These are phyloP conservation scores for Galago senegalensis DNA, from an alignment of 2,797 vertebrate genomes.

Conservation along the genomic window DNA sequence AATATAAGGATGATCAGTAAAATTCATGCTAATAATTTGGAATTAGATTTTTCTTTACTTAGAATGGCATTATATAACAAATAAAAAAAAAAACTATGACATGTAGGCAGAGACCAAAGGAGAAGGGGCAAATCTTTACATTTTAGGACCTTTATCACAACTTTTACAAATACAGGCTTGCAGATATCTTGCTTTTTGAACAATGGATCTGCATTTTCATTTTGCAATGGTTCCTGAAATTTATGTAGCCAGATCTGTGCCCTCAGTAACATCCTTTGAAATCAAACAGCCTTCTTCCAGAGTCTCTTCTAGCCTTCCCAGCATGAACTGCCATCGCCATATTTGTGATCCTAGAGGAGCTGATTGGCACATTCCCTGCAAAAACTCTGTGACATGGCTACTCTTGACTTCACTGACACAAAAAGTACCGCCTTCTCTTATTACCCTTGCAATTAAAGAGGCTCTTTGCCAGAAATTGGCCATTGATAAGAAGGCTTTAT, in stretches of 20 bases:
- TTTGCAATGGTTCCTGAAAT: neutral
- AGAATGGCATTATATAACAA: slow-evolving; percentile 21
- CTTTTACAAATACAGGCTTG: neutral
- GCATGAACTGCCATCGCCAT: neutral
- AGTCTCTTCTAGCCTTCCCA: neutral
- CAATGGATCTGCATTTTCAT: neutral
- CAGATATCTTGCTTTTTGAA: neutral
- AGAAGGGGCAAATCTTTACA: neutral
- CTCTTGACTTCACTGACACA: neutral
- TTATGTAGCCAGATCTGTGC: neutral
- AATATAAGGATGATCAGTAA: neutral
- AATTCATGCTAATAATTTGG: neutral
- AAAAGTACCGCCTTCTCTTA: neutral
- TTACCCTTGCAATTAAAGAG: neutral
- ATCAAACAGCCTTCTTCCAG: neutral
- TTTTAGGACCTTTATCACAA: neutral
- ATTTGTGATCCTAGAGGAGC: neutral
- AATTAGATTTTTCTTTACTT: neutral
- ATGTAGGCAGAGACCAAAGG: neutral
- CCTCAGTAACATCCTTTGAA: neutral
- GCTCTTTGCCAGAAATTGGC: neutral
- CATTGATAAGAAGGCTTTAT: neutral
- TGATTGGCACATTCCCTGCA: neutral
- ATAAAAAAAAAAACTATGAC: neutral
- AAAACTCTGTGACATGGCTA: neutral